Evolutionary conservation across 2,888 invertebrate species (phyloP).

Genomic region (Callimorpha dominula): DNA sequence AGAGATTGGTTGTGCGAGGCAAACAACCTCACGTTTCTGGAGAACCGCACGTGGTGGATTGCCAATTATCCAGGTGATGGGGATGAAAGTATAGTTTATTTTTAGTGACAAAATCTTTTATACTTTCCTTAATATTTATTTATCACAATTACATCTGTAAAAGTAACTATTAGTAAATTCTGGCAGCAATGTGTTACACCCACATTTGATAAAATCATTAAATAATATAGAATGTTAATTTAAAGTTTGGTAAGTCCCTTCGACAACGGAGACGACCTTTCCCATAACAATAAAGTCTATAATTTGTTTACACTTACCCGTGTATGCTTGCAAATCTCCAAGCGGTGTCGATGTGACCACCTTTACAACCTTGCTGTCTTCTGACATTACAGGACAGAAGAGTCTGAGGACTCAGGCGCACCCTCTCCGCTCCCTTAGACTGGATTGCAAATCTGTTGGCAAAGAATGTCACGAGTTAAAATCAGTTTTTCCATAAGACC

Average conservation of each 20-base stretch:
- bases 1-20: too few species aligned
- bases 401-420: constrained; percentile 93
- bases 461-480: background rate
- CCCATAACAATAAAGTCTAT: background rate
- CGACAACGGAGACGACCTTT: too few species aligned
- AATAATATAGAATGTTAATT: background rate
- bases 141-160: background rate
- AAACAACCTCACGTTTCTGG: too few species aligned
- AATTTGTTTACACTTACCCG: constrained; percentile 83
- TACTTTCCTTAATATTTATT: too few species aligned
- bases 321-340: constrained; percentile 95
- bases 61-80: too few species aligned
- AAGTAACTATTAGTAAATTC: background rate
- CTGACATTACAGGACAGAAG: constrained; percentile 94
- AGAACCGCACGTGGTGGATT: too few species aligned
- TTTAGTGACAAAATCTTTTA: too few species aligned
- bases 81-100: too few species aligned
- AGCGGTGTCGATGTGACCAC: constrained; percentile 96
- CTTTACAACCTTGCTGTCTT: constrained; percentile 93
- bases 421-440: constrained; percentile 92
- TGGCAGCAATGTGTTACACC: background rate
- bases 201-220: background rate
- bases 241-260: background rate
- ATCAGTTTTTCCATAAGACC: too few species aligned
- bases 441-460: constrained; percentile 91